Base-by-base conservation (phyloP, 2,888 invertebrate species). In the Tenthredo mesomela region DNA sequence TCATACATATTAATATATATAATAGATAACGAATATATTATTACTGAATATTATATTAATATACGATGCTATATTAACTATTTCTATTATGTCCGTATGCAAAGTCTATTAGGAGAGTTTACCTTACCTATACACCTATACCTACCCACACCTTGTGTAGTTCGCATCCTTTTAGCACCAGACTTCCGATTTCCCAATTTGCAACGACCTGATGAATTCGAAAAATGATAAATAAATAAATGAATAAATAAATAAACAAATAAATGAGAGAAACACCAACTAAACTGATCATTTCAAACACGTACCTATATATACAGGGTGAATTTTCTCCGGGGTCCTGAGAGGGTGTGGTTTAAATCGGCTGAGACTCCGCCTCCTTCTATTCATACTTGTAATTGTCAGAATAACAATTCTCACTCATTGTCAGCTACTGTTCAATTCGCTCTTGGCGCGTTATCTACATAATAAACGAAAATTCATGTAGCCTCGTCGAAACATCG, bases 71-170 rank as follows among this genome's bases (percentile, higher is more conserved):
- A 89, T 88, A 89, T 90, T 87, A 90, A 91, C 91, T 92, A 92
- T 93, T 92, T 92, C 92, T 93, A 93, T 93, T 93, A 92, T 92
- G 92, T 92, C 91, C 90, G 91, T 92, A 92, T 93, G 93, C 92
- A 93, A 93, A 93, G 92, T 93, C 92, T 93, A 93, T 93, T 92
- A 91, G 91, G 90, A 92, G 91, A 93, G 92, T 93, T 91, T 92
- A 93, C 40, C 70, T 84, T 85, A 88, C 85, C 86, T 86, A 86
- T 87, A 86, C 12, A 61, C 25, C 61, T 25, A 25, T 61, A 25
- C 61, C 61, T 6, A 25, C 25, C 61, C 61, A 61, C 61, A 25
- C 61, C 2, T 12, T 61, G 75, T 37, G 37, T 71, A 40, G 29
- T 75, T 75, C 75, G 25, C 47, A 75, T 37, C 75, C 37, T 75